These are phyloP conservation scores for Papilio helenus DNA, from an alignment of 1,140 invertebrate genomes.

Conservation along the genomic window DNA sequence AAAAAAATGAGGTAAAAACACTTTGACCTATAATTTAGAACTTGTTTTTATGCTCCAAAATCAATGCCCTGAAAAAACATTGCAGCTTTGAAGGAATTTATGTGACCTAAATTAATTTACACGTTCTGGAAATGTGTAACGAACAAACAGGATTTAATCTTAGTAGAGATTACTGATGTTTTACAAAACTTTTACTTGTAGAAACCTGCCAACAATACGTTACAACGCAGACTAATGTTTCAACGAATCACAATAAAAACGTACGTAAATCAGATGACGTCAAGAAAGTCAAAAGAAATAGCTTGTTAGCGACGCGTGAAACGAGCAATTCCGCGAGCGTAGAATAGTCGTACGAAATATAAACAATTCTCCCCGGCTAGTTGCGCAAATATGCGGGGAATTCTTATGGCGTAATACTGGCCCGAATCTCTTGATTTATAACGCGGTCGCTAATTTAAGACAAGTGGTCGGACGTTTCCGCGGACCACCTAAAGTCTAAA, in stretches of 20 bases:
- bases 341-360: slow-evolving; percentile 46
- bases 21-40: not conserved
- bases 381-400: slow-evolving; percentile 59
- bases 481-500: not conserved
- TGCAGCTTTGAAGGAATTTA: not conserved
- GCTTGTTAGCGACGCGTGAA: slow-evolving; percentile 26
- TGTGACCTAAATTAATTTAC: slow-evolving; percentile 1
- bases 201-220: not conserved
- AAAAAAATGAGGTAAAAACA: not conserved
- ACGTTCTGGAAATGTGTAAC: not conserved
- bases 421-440: slow-evolving; percentile 66
- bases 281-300: slow-evolving; percentile 10
- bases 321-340: slow-evolving; percentile 28
- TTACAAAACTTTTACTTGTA: not conserved
- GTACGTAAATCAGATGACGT: slow-evolving; percentile 34
- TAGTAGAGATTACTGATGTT: not conserved
- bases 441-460: slow-evolving; percentile 64
- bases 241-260: slow-evolving; percentile 20
- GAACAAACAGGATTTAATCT: not conserved
- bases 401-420: slow-evolving; percentile 62
- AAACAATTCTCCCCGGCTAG: slow-evolving; percentile 53
- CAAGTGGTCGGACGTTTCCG: slow-evolving; percentile 53
- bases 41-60: slow-evolving; percentile 15
- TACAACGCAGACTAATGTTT: slow-evolving; percentile 1
- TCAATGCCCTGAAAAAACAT: slow-evolving; percentile 1